Base-by-base conservation (phyloP, 2,888 invertebrate genomes). In the Furcula furcula region DNA sequence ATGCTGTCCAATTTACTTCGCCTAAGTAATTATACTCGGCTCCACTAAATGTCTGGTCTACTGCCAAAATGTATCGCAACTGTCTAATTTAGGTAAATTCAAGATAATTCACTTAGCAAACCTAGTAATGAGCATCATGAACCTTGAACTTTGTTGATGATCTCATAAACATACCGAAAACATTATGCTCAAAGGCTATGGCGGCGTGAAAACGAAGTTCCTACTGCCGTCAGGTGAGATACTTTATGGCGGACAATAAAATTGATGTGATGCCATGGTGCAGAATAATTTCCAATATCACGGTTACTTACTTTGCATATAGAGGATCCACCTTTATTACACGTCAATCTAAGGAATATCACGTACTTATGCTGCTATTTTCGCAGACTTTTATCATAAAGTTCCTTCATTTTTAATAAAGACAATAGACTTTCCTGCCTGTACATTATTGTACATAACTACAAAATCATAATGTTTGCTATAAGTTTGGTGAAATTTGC, bases 201-300 rank as follows among this genome's bases (percentile, higher is more conserved):
- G 13, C 14, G 27, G 19, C 37, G 38, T 23, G 32, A 47, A 64
- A 57, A 64, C 42, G 42, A 51, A 65, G 52, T 57, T 52, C 43
- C 38, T 44, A 31, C 46, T 39, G 37, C 52, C 38, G 39, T 56
- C 48, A 56, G 55, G 58, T 54, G 43, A 43, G 42, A 46, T 44
- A 56, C 54, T 66, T 68, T 68, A 67, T 64, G 54, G 49, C 44
- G 52, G 63, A 57, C 67, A 71, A 65, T 59, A 50, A 71, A 74
- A 74, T 76, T 69, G 65, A 76, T 67, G 56, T 39, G 46, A 53
- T 49, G 55, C 55, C 43, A 48, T 65, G 62, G 51, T 65, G 71
- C 64, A 70, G 69, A 78, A 75, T 74, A 76, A 76, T 72, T 61
- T 67, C 51, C 66, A 76, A 80, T 79, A 77, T 67, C 74, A 78